phyloP scores from a whole-genome alignment of 2,113 vertebrate genomes.

The Columba janthina region DNA sequence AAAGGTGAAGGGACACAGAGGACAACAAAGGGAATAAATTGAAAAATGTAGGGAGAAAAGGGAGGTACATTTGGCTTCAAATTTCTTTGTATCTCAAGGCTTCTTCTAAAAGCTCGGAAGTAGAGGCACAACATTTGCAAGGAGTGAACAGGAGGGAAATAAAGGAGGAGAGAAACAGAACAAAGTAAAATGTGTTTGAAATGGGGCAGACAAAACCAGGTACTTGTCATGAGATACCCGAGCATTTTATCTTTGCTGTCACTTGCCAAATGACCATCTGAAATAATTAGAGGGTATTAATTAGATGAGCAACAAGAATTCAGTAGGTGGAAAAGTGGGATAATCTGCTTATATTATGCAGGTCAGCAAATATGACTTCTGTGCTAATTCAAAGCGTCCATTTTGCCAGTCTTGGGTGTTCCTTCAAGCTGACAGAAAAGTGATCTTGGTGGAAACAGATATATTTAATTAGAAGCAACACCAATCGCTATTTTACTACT shows the following conservation, averaged over 20 bases:
- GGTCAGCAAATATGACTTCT: background rate
- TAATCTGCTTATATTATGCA: background rate
- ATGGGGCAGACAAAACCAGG: background rate
- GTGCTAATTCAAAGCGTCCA: background rate
- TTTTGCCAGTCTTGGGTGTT: background rate
- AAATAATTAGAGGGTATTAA: slow-evolving; percentile 15
- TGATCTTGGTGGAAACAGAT: background rate
- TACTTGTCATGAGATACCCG: background rate
- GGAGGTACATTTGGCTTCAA: background rate
- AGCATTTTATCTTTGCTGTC: background rate
- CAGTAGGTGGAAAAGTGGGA: slow-evolving; percentile 41
- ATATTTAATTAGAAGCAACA: background rate
- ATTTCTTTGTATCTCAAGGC: background rate
- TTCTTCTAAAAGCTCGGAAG: background rate
- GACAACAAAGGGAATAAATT: background rate
- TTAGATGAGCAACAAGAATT: slow-evolving; percentile 24
- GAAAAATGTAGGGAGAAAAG: background rate
- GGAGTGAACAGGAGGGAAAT: background rate
- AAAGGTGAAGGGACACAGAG: background rate
- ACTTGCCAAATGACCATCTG: slow-evolving; percentile 8
- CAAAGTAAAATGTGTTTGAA: background rate
- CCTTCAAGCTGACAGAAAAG: background rate
- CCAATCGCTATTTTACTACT: background rate
- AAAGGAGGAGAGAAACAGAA: background rate
- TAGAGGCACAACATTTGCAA: background rate